These are phyloP conservation scores for Drosophila repletoides DNA, from an alignment of 1,140 invertebrate species.

Conservation along the genomic window DNA sequence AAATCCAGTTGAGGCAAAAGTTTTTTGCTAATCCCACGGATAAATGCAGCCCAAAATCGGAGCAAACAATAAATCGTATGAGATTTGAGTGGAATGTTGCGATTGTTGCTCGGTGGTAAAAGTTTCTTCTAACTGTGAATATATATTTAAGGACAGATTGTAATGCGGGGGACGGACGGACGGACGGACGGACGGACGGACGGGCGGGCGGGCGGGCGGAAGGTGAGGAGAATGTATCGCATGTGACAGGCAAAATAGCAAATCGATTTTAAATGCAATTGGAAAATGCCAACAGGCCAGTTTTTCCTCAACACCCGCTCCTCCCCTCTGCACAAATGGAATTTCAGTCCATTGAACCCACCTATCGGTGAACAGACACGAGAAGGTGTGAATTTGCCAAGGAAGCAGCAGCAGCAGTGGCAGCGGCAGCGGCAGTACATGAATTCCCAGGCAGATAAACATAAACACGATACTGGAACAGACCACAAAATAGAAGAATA, in stretches of 20 bases:
- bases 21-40: slow-evolving; percentile 54
- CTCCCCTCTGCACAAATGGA: slow-evolving; percentile 37
- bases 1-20: slow-evolving; percentile 61
- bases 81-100: slow-evolving; percentile 23
- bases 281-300: slow-evolving; percentile 13
- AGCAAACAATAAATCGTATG: slow-evolving; percentile 48
- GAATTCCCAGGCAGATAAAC: slow-evolving; percentile 27
- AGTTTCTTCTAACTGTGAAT: slow-evolving; percentile 46
- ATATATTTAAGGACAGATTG: slow-evolving; percentile 14
- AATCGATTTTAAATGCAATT: slow-evolving; percentile 65
- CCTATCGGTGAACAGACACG: neutral
- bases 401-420: slow-evolving; percentile 7
- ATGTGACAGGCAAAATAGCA: slow-evolving; percentile 55
- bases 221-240: slow-evolving; percentile 6
- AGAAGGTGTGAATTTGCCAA: slow-evolving; percentile 68
- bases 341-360: slow-evolving; percentile 65
- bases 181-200: neutral
- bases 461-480: slow-evolving; percentile 41
- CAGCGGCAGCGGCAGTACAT: too few species aligned
- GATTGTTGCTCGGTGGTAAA: slow-evolving; percentile 48
- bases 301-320: neutral
- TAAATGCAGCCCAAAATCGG: slow-evolving; percentile 26
- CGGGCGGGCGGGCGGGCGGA: too few species aligned
- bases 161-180: neutral
- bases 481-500: slow-evolving; percentile 8